phyloP scores from a whole-genome alignment of 2,888 invertebrate species.

The Torymus aiolomorphi region DNA sequence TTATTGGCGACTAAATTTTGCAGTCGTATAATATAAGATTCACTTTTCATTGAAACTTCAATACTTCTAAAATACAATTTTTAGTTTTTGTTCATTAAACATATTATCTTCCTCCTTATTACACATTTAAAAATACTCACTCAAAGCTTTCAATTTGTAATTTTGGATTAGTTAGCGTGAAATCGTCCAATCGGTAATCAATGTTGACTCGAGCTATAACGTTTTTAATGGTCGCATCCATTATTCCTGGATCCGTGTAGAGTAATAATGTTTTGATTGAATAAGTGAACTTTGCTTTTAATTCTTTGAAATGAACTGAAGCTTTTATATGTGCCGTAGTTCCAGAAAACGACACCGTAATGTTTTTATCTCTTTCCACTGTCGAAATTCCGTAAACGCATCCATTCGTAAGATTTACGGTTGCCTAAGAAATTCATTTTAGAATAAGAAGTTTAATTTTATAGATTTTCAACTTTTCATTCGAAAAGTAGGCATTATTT shows the following conservation, averaged over 20 bases:
- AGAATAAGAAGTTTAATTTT: background rate
- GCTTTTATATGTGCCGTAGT: background rate
- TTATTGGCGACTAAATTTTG: background rate
- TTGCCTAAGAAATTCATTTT: background rate
- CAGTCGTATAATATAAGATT: background rate
- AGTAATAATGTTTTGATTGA: background rate
- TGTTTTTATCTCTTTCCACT: background rate
- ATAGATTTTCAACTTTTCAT: too few species aligned
- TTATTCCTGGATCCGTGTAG: background rate
- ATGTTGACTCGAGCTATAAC: background rate
- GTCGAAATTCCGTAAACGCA: background rate
- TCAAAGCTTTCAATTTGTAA: background rate
- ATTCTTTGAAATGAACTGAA: background rate
- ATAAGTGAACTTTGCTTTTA: background rate
- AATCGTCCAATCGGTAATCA: background rate
- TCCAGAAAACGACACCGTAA: too few species aligned
- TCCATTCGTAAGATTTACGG: constrained; percentile 9
- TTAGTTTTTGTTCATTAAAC: too few species aligned
- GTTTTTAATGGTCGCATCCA: background rate
- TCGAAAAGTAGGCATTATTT: too few species aligned
- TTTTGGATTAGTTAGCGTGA: background rate
- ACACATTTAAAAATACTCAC: background rate
- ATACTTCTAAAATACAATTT: background rate
- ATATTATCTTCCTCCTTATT: too few species aligned
- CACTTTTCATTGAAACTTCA: background rate